Conservation (phyloP, 2,113 vertebrate species). For the Nothobranchius furzeri region DNA sequence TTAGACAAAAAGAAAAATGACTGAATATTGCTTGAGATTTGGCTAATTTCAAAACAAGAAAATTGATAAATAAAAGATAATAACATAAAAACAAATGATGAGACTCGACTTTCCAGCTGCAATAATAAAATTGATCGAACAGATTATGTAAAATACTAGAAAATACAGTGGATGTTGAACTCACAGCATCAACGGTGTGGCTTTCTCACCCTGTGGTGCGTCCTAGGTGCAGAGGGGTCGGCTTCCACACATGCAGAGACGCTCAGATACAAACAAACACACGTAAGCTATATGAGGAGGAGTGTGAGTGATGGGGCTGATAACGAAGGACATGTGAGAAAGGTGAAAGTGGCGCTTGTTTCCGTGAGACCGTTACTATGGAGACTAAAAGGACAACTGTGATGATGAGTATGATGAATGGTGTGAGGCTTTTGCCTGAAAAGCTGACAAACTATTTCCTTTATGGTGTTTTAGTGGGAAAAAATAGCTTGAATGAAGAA, state of each 20-base stretch:
- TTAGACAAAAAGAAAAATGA: neutral
- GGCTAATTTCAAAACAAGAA: no score
- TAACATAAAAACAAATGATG: no score
- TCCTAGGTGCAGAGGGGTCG: slow-evolving; percentile 61
- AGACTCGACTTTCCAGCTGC: neutral
- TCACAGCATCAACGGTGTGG: slow-evolving; percentile 50
- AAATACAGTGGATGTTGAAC: slow-evolving; percentile 23
- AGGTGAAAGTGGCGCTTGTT: slow-evolving; percentile 64
- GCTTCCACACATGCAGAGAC: slow-evolving; percentile 41
- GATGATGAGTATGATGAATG: slow-evolving; percentile 40
- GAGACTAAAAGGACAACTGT: slow-evolving; percentile 44
- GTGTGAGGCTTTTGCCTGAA: slow-evolving; percentile 19
- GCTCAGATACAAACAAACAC: slow-evolving; percentile 23
- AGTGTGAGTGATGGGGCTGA: slow-evolving; percentile 36
- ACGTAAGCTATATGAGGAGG: slow-evolving; percentile 22
- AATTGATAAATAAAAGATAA: no score
- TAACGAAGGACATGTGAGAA: slow-evolving; percentile 43
- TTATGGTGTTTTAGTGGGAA: neutral
- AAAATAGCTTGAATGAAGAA: neutral
- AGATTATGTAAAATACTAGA: neutral
- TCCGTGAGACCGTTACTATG: slow-evolving; percentile 72
- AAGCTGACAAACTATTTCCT: neutral
- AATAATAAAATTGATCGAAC: no score
- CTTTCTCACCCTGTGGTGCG: slow-evolving; percentile 28
- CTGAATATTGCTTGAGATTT: no score